Percentiles rank a stretch among this genome's conserved stretches.
phyloP scores from a whole-genome alignment of 2,888 invertebrate genomes.

The Cheilosia impressa region DNA sequence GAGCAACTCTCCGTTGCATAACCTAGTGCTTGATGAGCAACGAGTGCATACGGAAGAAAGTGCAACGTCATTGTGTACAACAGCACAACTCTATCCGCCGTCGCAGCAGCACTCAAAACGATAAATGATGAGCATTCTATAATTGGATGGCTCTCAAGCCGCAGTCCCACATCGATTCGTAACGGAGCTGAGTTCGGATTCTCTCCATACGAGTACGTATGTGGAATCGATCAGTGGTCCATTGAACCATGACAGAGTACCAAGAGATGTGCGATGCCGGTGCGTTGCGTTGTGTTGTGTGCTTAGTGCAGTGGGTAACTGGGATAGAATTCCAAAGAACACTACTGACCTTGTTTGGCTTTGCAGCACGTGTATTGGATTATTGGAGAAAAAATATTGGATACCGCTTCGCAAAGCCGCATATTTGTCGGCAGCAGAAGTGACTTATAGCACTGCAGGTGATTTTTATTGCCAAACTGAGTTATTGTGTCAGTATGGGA shows the following conservation, averaged over 20 bases:
- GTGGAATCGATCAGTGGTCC: conserved; percentile 46
- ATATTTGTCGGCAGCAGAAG: neutral
- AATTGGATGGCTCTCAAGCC: conserved; percentile 25
- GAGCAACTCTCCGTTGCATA: conserved; percentile 53
- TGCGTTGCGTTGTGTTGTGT: conserved; percentile 10
- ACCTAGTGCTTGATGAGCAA: conserved; percentile 29
- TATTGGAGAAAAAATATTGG: too few species aligned
- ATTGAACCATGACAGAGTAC: conserved; percentile 37
- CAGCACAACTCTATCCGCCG: conserved; percentile 1
- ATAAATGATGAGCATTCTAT: conserved; percentile 45
- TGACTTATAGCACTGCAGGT: neutral
- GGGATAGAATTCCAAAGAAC: conserved; percentile 36
- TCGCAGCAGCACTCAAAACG: conserved; percentile 11
- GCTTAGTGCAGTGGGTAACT: conserved; percentile 50
- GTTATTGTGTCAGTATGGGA: neutral
- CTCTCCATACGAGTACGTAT: neutral
- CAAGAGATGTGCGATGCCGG: neutral
- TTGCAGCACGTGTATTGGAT: conserved; percentile 18
- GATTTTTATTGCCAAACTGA: neutral
- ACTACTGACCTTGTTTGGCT: conserved; percentile 58
- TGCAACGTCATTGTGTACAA: conserved; percentile 58
- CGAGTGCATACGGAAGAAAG: conserved; percentile 47
- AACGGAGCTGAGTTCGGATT: conserved; percentile 61
- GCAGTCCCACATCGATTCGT: conserved; percentile 40
- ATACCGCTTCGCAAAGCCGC: neutral